Conservation (phyloP, 2,797 vertebrate species). For the Pogonophryne albipinna region DNA sequence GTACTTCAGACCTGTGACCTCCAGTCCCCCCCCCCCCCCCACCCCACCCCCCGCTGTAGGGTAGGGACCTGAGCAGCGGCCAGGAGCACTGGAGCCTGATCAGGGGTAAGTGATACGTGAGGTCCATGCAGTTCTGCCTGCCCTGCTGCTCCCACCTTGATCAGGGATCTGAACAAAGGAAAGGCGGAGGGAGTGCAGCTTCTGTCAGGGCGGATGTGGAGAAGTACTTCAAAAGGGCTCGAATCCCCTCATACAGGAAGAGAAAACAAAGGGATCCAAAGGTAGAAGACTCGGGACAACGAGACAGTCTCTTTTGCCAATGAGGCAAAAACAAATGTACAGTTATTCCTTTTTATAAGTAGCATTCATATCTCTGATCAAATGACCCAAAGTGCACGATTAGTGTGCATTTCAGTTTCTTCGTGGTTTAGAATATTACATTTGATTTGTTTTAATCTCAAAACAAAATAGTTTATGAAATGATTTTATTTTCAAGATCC, state of each 20-base stretch:
- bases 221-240: constrained; percentile 48
- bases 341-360: constrained; percentile 63
- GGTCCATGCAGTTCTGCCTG: constrained; percentile 64
- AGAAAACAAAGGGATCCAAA: constrained; percentile 69
- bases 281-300: constrained; percentile 57
- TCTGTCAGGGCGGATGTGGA: constrained; percentile 64
- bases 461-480: constrained; percentile 31
- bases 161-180: constrained; percentile 69
- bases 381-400: constrained; percentile 50
- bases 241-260: constrained; percentile 60
- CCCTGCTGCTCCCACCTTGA: constrained; percentile 65
- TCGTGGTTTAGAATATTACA: constrained; percentile 45
- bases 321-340: constrained; percentile 58
- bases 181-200: constrained; percentile 57
- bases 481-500: constrained; percentile 40
- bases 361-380: constrained; percentile 56
- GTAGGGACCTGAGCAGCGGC: constrained; percentile 56
- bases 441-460: constrained; percentile 37
- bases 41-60: constrained; percentile 34
- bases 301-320: constrained; percentile 54
- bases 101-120: constrained; percentile 64
- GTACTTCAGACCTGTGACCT: constrained; percentile 64
- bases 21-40: constrained; percentile 56
- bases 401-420: constrained; percentile 47
- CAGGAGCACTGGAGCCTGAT: constrained; percentile 59